These are phyloP conservation scores for Agonopterix arenella DNA, from an alignment of 2,888 invertebrate genomes.

Conservation along the genomic window DNA sequence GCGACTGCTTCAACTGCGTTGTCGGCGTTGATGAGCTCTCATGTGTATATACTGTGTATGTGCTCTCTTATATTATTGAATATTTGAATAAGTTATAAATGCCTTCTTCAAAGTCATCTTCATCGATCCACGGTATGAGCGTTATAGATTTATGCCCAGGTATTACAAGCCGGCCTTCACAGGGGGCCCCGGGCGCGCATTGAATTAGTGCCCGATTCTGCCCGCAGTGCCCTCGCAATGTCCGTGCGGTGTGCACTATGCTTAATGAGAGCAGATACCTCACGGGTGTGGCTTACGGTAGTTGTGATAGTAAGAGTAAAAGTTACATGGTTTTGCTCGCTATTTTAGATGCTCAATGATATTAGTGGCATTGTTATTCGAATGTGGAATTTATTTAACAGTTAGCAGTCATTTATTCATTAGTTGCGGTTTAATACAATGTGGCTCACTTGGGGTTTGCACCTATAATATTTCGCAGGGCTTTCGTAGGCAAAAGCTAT, in stretches of 20 bases:
- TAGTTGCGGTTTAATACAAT: no score
- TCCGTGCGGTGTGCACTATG: constrained; percentile 34
- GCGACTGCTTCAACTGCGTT: no score
- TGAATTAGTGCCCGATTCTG: constrained; percentile 20
- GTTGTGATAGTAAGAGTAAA: constrained; percentile 20
- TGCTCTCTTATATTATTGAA: no score
- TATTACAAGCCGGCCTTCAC: constrained; percentile 23
- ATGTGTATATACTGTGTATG: no score
- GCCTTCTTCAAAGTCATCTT: background rate
- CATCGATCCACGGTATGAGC: background rate
- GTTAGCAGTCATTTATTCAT: constrained; percentile 9
- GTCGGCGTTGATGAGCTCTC: no score
- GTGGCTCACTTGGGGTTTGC: no score
- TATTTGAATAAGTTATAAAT: no score
- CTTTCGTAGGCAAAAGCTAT: no score
- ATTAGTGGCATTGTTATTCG: no score
- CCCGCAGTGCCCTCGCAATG: constrained; percentile 9
- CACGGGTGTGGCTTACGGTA: constrained; percentile 24
- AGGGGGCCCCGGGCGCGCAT: constrained; percentile 33
- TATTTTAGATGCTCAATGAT: background rate
- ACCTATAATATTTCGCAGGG: no score
- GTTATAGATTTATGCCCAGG: constrained; percentile 33
- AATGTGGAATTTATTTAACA: constrained; percentile 7
- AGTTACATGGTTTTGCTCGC: background rate
- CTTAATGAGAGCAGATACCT: constrained; percentile 20